Percentiles rank a stretch among this genome's conserved stretches.
These are phyloP conservation scores for Cepaea nemoralis DNA, from an alignment of 1,140 invertebrate species.

Conservation along the genomic window DNA sequence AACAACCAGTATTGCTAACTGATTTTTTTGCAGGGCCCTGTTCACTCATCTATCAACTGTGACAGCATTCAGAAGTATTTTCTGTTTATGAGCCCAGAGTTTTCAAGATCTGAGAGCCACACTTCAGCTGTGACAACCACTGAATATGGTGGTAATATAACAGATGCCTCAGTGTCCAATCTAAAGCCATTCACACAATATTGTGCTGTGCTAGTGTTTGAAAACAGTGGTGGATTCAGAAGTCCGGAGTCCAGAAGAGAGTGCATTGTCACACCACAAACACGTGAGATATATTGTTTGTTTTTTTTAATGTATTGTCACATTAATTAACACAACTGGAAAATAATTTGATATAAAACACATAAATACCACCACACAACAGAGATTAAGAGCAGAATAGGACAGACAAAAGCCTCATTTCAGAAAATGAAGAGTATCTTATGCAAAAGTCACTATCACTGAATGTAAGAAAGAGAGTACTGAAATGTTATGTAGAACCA, in stretches of 20 bases:
- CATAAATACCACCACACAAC: no score
- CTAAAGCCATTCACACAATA: slow-evolving; percentile 54
- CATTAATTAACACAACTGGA: no score
- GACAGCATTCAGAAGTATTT: slow-evolving; percentile 50
- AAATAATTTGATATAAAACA: no score
- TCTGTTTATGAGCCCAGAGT: slow-evolving; percentile 31
- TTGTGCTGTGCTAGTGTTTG: slow-evolving; percentile 54
- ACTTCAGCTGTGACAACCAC: background rate
- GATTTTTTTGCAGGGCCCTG: slow-evolving; percentile 48
- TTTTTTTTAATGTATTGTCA: no score
- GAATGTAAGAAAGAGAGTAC: no score
- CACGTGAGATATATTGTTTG: slow-evolving; percentile 47
- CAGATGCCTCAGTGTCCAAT: slow-evolving; percentile 46
- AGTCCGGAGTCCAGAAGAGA: slow-evolving; percentile 52
- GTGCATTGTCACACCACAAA: slow-evolving; percentile 55
- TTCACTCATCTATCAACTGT: slow-evolving; percentile 51
- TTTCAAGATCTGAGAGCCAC: background rate
- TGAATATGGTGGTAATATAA: slow-evolving; percentile 41
- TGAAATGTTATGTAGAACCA: no score
- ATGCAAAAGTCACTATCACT: no score
- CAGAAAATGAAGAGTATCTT: no score
- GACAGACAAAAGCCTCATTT: no score
- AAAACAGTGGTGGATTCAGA: slow-evolving; percentile 47
- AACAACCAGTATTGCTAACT: no score
- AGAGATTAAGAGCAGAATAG: no score